phyloP scores from a whole-genome alignment of 1,140 invertebrate species.

The Eulimnadia texana region DNA sequence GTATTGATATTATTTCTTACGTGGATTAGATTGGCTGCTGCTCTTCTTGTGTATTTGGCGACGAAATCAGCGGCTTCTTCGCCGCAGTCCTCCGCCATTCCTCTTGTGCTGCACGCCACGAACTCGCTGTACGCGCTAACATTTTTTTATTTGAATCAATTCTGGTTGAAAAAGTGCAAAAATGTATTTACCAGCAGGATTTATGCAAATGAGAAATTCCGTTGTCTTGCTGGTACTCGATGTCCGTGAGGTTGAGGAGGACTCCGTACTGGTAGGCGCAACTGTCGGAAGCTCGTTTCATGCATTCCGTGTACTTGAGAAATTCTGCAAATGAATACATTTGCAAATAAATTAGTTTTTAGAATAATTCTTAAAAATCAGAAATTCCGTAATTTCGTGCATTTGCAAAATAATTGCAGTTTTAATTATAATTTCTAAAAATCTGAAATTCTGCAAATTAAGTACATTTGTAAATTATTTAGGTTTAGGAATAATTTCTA shows the following conservation, averaged over 20 bases:
- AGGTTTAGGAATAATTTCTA: too few relatives aligned
- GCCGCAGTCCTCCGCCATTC: constrained; percentile 5
- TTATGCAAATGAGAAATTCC: neutral
- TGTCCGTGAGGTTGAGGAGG: neutral
- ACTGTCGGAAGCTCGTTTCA: neutral
- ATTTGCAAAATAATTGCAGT: too few relatives aligned
- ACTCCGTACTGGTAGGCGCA: neutral
- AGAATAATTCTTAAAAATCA: too few relatives aligned
- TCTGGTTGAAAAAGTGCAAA: neutral
- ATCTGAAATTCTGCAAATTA: too few relatives aligned
- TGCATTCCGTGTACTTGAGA: neutral
- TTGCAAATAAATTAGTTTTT: too few relatives aligned
- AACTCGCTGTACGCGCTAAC: constrained; percentile 9
- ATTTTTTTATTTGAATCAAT: neutral
- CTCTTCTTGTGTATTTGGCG: constrained; percentile 1
- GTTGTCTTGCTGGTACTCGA: neutral
- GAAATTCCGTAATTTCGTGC: too few relatives aligned
- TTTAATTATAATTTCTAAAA: too few relatives aligned
- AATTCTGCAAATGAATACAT: neutral
- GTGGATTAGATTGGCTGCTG: constrained; percentile 1
- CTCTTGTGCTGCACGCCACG: constrained; percentile 2
- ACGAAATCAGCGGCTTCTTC: constrained; percentile 10
- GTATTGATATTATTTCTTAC: neutral
- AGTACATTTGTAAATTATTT: too few relatives aligned
- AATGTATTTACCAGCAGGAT: neutral